A percentile compares a stretch with the other conserved stretches of the same genome.
Evolutionary conservation across 2,888 invertebrate genomes (phyloP).

Genomic region (Platycheirus albimanus): DNA sequence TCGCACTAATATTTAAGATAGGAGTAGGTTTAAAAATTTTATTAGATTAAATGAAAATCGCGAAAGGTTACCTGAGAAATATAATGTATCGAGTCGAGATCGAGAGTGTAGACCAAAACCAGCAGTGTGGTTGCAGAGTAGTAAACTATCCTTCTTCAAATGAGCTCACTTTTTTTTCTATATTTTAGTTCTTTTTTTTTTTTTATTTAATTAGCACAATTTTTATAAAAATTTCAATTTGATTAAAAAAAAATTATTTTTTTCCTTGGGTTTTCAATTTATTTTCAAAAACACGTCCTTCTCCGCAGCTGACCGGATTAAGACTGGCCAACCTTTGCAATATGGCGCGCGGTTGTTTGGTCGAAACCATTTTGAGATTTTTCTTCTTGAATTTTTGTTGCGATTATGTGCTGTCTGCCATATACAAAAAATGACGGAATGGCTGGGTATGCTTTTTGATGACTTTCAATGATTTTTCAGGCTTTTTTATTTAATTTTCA

Average conservation of each 20-base stretch:
- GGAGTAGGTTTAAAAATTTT: constrained; percentile 46
- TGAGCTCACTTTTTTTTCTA: constrained; percentile 36
- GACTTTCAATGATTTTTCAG: not conserved
- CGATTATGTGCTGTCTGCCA: constrained; percentile 42
- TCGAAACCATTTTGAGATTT: constrained; percentile 70
- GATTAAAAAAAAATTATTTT: constrained; percentile 69
- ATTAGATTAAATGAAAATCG: constrained; percentile 49
- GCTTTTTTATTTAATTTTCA: not conserved
- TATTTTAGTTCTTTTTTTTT: constrained; percentile 1
- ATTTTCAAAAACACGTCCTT: constrained; percentile 81
- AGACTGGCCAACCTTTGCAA: constrained; percentile 83
- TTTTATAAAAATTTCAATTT: constrained; percentile 65
- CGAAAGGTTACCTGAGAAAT: constrained; percentile 67
- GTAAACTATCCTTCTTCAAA: constrained; percentile 44
- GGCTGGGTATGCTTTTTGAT: constrained; percentile 15
- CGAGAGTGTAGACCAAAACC: constrained; percentile 38
- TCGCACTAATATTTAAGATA: constrained; percentile 52
- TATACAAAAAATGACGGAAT: constrained; percentile 14
- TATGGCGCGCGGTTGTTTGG: constrained; percentile 80
- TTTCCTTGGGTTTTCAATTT: constrained; percentile 47
- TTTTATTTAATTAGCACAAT: constrained; percentile 38
- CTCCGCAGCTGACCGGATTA: constrained; percentile 85
- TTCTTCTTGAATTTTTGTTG: constrained; percentile 20
- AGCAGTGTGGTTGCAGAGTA: constrained; percentile 12
- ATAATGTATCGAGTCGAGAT: too few relatives aligned